These are phyloP conservation scores for Thereva nobilitata DNA, from an alignment of 2,888 invertebrate species.

Conservation along the genomic window DNA sequence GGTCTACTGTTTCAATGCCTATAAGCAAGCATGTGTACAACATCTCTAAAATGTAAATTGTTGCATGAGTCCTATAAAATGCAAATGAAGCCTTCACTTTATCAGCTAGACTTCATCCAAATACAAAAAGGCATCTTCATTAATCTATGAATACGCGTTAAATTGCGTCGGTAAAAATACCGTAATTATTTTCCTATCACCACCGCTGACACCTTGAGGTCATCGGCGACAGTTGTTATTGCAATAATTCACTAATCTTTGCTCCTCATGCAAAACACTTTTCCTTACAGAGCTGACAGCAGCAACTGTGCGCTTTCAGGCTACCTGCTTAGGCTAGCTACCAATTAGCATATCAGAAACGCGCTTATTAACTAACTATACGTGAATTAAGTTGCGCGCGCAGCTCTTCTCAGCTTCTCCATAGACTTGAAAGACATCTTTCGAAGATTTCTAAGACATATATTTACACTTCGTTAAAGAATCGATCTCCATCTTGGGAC, in stretches of 20 bases:
- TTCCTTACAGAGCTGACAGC: background rate
- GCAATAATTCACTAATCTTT: conserved; percentile 24
- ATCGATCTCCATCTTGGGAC: conserved; percentile 14
- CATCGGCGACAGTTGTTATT: conserved; percentile 1
- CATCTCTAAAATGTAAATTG: too few species aligned
- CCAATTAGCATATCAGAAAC: conserved; percentile 23
- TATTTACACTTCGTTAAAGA: background rate
- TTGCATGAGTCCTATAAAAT: too few species aligned
- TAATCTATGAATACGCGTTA: too few species aligned
- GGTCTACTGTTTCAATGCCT: too few species aligned
- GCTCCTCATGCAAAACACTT: conserved; percentile 8
- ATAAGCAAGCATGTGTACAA: too few species aligned
- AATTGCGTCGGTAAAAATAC: too few species aligned
- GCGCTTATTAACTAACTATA: conserved; percentile 3
- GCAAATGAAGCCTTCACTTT: too few species aligned
- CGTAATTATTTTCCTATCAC: background rate
- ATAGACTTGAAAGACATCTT: background rate
- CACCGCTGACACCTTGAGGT: conserved; percentile 12
- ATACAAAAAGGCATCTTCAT: too few species aligned
- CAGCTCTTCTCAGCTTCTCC: background rate
- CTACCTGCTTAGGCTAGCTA: conserved; percentile 7
- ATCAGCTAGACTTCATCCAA: too few species aligned
- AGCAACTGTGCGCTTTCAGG: conserved; percentile 3
- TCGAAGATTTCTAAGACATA: background rate
- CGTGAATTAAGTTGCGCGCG: conserved; percentile 12